Evolutionary conservation across 2,797 vertebrate genomes (phyloP), one percentile per base, ranked within the genome.

Genomic region (Leptodactylus fallax): DNA sequence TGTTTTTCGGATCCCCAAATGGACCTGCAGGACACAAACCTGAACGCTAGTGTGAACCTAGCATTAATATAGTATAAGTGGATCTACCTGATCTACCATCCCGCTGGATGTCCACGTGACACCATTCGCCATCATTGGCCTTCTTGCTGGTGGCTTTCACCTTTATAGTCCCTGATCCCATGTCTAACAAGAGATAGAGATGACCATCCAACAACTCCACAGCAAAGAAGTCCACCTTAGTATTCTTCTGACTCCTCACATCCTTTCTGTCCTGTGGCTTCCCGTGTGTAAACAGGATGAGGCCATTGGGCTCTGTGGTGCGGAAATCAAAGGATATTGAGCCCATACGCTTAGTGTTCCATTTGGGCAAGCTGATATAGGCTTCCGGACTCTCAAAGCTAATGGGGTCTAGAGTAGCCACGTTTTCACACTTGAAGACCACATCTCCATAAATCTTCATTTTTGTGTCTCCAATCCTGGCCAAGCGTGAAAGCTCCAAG

Each of bases 401-500:
- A 90, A 99, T 99, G 55, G 98, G 98, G 90, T 99, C 98, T 92
- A 99, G 91, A 0, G 98, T 99, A 89, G 98, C 97, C 89, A 99
- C 98, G 16, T 99, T 99, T 93, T 99, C 98, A 91, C 98, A 99
- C 85, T 96, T 94, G 47, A 99, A 99, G 77, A 97, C 96, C 81
- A 99, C 98, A 84, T 99, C 98, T 3, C 98, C 98, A 3, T 99
- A 97, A 93, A 99, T 99, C 94, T 99, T 99, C 98, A 99, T 99
- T 92, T 99, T 99, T n/a, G 97, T 97, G 93, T 99, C 98, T 87
- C 97, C 96, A 82, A 99, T 98, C 79, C 97, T 96, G 88, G 98
- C 98, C 93, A 99, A 94, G 56, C 98, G 97, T 88, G 98, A 99
- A 90, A 99, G 93, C 93, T 99, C 98, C 69, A 99, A 95, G 83